Evolutionary conservation across 2,888 invertebrate species (phyloP).

Genomic region (Melanargia galathea): DNA sequence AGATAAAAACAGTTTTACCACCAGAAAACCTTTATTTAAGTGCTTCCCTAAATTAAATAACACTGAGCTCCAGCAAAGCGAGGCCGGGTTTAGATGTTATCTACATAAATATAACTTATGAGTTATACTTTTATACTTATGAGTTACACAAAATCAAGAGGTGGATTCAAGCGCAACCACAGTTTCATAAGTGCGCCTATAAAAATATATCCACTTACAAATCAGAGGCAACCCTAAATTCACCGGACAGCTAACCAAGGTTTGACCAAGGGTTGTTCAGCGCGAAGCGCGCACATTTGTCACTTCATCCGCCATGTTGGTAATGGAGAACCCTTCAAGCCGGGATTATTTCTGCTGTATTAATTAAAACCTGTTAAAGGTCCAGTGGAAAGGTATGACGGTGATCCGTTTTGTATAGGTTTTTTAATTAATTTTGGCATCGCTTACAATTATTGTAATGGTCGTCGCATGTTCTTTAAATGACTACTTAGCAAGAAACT

Average conservation of each 20-base stretch:
- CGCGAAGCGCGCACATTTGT: conserved; percentile 59
- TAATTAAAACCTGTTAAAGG: conserved; percentile 63
- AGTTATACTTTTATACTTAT: no score
- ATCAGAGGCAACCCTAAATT: conserved; percentile 21
- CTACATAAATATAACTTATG: no score
- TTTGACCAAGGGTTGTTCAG: conserved; percentile 46
- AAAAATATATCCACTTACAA: background rate
- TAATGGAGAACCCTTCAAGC: conserved; percentile 51
- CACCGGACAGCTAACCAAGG: conserved; percentile 30
- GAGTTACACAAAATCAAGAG: no score
- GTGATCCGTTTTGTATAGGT: background rate
- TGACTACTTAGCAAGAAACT: no score
- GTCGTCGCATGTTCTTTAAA: no score
- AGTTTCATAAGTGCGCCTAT: no score
- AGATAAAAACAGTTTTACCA: no score
- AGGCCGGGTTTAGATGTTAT: no score
- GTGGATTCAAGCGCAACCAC: no score
- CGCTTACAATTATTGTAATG: background rate
- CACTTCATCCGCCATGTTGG: conserved; percentile 52
- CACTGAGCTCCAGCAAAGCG: no score
- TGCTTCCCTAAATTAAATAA: no score
- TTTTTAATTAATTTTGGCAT: background rate
- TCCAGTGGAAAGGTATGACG: conserved; percentile 45
- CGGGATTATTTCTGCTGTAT: conserved; percentile 54
- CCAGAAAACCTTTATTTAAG: no score